Evolutionary conservation across 2,888 invertebrate species (phyloP), one percentile per base, ranked within the genome.

Genomic region (Prenolepis imparis): DNA sequence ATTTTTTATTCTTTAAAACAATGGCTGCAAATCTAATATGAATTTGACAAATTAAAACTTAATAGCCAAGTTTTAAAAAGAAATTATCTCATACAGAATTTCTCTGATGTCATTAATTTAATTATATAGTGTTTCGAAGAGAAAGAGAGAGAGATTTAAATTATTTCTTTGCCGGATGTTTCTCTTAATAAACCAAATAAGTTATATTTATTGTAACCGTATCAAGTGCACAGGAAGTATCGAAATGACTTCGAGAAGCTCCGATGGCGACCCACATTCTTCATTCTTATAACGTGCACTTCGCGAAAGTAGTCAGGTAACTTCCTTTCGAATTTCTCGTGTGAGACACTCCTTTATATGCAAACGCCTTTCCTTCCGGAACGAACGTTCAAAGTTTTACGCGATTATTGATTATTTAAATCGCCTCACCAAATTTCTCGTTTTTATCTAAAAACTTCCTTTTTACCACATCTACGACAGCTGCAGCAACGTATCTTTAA

Each of bases 231-330:
- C 12, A n/a, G 39, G 32, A 18, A 11, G 5, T 67, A 21, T 67
- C n/a, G 55, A 67, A 24, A 39, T 18, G 32, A 36, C 32, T 63
- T 48, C 32, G 32, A 32, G 39, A 55, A 55, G 28, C 3, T 28
- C 8, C 67, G 88, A 87, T 86, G 64, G 41, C 84, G 87, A 84
- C 88, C 89, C 73, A 89, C 87, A 89, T 89, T 83, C 82, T 57
- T 72, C 28, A 67, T 52, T 67, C 68, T 72, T 44, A 57, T 75
- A 83, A 82, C 70, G 64, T 67, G 83, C 64, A 18, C 57, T 59
- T 67, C 72, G 88, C 82, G 89, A 89, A 89, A 89, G 89, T 89
- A 85, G 88, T 85, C 84, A 52, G 55, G 61, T 83, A 39, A 59
- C 88, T 89, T 77, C 44, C 74, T 85, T 86, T 85, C 86, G 63